These are phyloP conservation scores for Bergia puertoricense DNA, from an alignment of 92 coral and sea anemone species.

Conservation along the genomic window DNA sequence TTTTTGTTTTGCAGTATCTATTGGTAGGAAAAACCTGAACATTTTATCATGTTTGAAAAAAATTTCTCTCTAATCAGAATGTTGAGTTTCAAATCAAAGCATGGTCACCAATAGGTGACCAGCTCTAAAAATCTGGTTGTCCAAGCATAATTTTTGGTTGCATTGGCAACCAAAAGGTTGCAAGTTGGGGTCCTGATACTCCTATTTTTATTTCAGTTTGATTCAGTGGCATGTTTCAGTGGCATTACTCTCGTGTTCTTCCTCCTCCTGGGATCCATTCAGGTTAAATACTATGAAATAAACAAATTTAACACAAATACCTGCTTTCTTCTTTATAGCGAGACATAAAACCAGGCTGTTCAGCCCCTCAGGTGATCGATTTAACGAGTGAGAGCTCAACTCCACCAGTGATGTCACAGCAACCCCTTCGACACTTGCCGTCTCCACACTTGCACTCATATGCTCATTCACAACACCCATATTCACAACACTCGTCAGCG, in stretches of 20 bases:
- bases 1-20: no score
- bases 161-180: no score
- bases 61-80: no score
- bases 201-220: no score
- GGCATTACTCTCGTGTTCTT: background rate
- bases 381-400: constrained; percentile 70
- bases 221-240: no score
- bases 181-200: background rate
- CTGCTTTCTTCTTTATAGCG: constrained; percentile 54
- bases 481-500: constrained; percentile 81
- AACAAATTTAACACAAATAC: background rate
- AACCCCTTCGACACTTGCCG: constrained; percentile 83
- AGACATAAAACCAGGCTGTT: constrained; percentile 69
- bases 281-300: background rate
- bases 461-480: constrained; percentile 50
- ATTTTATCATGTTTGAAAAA: no score
- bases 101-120: no score
- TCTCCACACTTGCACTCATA: constrained; percentile 48
- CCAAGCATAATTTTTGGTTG: no score
- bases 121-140: no score
- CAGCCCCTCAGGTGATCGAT: constrained; percentile 71
- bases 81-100: no score
- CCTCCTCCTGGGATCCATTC: background rate
- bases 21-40: no score
- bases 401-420: constrained; percentile 73